phyloP scores from a whole-genome alignment of 2,113 vertebrate species.

The Rhizomys pruinosus region DNA sequence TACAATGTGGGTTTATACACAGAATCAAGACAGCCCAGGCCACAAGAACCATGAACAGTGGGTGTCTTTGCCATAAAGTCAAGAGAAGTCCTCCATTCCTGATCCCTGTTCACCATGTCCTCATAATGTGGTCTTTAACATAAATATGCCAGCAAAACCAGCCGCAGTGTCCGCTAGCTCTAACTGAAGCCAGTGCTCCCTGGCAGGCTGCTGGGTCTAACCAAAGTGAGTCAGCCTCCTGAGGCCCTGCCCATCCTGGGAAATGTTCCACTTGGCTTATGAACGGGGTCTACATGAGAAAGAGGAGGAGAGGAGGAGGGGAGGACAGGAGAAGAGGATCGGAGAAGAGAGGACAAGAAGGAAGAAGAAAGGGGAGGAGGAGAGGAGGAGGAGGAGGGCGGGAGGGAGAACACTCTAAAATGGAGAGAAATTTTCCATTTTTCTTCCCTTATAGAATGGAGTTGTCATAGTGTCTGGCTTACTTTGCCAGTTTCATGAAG shows the following conservation, averaged over 20 bases:
- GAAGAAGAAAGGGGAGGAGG: too few species aligned
- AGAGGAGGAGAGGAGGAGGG: too few species aligned
- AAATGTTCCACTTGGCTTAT: constrained; percentile 43
- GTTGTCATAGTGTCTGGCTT: neutral
- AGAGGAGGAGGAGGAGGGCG: too few species aligned
- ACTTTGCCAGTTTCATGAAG: neutral
- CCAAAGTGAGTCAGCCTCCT: constrained; percentile 65
- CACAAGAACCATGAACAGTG: neutral
- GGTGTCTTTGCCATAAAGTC: neutral
- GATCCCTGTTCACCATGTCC: neutral
- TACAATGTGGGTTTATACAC: neutral
- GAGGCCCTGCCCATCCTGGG: neutral
- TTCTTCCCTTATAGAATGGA: neutral
- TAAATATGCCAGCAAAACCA: constrained; percentile 14
- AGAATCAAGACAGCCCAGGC: neutral
- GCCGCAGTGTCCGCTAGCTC: neutral
- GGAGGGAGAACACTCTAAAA: too few species aligned
- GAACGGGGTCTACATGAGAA: too few species aligned
- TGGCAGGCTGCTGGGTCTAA: neutral
- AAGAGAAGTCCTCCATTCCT: neutral
- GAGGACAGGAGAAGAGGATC: too few species aligned
- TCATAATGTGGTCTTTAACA: constrained; percentile 36
- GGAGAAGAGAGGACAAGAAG: too few species aligned
- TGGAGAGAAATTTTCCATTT: neutral
- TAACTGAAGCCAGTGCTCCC: neutral